Percentiles rank a stretch among this genome's conserved stretches.
Evolutionary conservation across 2,797 vertebrate genomes (phyloP).

Genomic region (Gallinago nigripennis): DNA sequence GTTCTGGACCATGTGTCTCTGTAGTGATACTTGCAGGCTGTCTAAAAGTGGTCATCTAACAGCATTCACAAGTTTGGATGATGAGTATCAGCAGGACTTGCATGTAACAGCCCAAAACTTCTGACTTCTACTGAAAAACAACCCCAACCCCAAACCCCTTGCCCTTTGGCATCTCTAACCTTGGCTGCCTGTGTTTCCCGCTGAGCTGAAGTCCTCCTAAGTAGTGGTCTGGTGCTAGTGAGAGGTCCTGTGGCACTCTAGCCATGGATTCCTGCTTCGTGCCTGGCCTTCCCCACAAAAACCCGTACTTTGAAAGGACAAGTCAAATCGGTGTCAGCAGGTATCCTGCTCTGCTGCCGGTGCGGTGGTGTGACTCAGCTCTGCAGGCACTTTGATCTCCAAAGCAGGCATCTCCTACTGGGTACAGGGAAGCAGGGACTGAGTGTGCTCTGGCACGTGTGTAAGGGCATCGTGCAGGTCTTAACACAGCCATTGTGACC

Average conservation of each 20-base stretch:
- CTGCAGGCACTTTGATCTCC: background rate
- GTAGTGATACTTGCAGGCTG: background rate
- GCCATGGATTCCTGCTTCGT: background rate
- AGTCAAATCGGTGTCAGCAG: background rate
- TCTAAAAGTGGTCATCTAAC: background rate
- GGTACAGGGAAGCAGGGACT: background rate
- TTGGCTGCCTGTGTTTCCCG: background rate
- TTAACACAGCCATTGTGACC: background rate
- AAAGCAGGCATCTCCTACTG: background rate
- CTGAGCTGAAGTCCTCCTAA: background rate
- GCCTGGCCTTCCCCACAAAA: background rate
- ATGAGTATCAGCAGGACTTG: background rate
- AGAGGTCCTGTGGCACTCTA: background rate
- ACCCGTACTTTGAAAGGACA: background rate
- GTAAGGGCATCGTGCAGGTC: background rate
- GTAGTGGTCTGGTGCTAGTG: background rate
- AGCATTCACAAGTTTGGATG: background rate
- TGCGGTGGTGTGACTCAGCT: background rate
- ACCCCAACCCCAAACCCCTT: background rate
- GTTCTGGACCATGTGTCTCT: background rate
- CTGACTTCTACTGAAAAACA: background rate
- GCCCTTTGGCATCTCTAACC: background rate
- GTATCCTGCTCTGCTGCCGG: background rate
- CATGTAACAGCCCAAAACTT: background rate
- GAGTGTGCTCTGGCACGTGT: background rate